Conservation (phyloP, 2,888 invertebrate genomes). For the Flexamia atlantica region DNA sequence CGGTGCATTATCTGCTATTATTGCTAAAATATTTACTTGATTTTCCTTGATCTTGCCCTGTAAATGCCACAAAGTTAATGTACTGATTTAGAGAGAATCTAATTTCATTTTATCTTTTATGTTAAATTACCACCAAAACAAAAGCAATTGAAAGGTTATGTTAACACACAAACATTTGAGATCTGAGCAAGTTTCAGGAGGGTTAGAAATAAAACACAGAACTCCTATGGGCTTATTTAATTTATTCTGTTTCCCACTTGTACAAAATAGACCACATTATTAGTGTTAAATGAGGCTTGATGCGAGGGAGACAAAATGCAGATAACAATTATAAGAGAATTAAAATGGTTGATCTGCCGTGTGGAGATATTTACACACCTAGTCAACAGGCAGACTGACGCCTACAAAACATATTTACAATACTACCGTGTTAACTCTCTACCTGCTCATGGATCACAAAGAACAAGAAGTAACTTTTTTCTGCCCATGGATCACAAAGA, state of each 20-base stretch:
- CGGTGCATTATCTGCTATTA: no score
- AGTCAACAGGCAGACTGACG: slow-evolving; percentile 33
- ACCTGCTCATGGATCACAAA: slow-evolving; percentile 19
- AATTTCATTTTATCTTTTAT: no score
- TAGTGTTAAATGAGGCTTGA: slow-evolving; percentile 41
- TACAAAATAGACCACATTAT: slow-evolving; percentile 56
- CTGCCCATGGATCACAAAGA: slow-evolving; percentile 22
- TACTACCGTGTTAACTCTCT: slow-evolving; percentile 45
- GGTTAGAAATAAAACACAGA: slow-evolving; percentile 30
- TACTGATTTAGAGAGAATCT: no score
- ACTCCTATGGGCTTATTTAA: slow-evolving; percentile 39
- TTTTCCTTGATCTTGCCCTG: no score
- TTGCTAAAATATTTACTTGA: no score
- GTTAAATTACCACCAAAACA: no score
- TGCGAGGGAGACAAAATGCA: slow-evolving; percentile 41
- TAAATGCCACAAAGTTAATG: no score
- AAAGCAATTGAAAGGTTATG: no score
- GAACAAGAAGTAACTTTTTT: slow-evolving; percentile 18
- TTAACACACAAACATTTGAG: no score
- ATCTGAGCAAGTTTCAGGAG: no score
- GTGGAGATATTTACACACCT: slow-evolving; percentile 48
- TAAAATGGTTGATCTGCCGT: slow-evolving; percentile 17
- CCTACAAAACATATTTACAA: slow-evolving; percentile 57
- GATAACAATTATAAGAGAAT: slow-evolving; percentile 40
- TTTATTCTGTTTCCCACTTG: slow-evolving; percentile 50